Evolutionary conservation across 2,113 vertebrate species (phyloP), one percentile per base, ranked within the genome.

Genomic region (Chaenocephalus aceratus): DNA sequence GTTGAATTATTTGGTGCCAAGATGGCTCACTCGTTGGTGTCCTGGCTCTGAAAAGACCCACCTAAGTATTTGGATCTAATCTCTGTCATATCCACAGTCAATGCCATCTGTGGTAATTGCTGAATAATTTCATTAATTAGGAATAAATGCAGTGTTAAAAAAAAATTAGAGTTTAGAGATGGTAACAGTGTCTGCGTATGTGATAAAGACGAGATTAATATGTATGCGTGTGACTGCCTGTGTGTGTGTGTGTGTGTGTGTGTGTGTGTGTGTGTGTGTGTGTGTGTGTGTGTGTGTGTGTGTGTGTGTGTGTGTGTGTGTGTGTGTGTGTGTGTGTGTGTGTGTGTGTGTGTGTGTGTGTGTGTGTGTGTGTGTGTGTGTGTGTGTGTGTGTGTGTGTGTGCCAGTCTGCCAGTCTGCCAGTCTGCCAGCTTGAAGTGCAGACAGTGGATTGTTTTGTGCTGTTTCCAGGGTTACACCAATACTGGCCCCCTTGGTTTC

Each of bases 401-500:
- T 63, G 1, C 26, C 26, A 26, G 30, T 30, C 26, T n/a, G n/a
- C n/a, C n/a, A n/a, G n/a, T n/a, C n/a, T 63, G 1, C 26, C 26
- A 26, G 30, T 30, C 57, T 58, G 34, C 70, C 57, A 14, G 66
- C 70, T 58, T 80, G 13, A 67, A 67, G 52, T 58, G 54, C 18
- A 75, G 10, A 74, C n/a, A 10, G 77, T 58, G 46, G 45, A 45
- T 77, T 74, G 66, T 84, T 81, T 81, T 88, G 76, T 82, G 75
- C 75, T 72, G 80, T 87, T 84, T 48, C 84, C 75, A 80, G 21
- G 79, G 74, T 75, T 57, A 88, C 84, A 75, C 73, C 60, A 79
- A 69, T 65, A 67, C 68, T 6, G 34, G 66, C 67, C 66, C 72
- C 57, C 45, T 65, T 65, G 76, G 68, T 74, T 84, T 77, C 62